Base-by-base conservation (phyloP, 2,113 vertebrate genomes). In the Prochilodus magdalenae region DNA sequence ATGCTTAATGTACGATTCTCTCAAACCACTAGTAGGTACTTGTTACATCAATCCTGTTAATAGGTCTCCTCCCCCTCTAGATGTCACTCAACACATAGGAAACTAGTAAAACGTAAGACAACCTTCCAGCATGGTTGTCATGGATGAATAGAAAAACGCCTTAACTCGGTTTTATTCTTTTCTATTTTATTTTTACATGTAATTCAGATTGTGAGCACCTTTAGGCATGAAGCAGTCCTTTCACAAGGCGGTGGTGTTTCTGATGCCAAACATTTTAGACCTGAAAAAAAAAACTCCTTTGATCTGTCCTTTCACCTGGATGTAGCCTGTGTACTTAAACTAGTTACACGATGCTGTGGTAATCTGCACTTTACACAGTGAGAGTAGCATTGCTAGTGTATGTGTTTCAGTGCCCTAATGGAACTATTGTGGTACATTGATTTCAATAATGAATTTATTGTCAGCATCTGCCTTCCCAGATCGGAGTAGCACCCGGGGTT, bases 311-410 rank as follows among this genome's bases (percentile, higher is more conserved):
- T 0, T n/a, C 5, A 47, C n/a, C n/a, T n/a, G 6, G 77, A 71
- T 79, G 57, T 63, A 47, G 33, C 49, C 18, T 59, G 49, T 65
- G 27, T 22, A 67, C 40, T 69, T 49, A 14, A 49, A 47, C n/a
- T 44, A 30, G 53, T 16, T 16, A 66, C n/a, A n/a, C 27, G 65
- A 40, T 67, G 27, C 70, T 71, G 72, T 77, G 66, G 55, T 59
- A 49, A 85, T 24, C 30, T 69, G 79, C 83, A 77, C 77, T 75
- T 60, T 76, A 71, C n/a, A n/a, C 20, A 18, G 22, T 59, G 29
- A 33, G 26, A 65, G 72, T 66, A 30, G 47, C 13, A 40, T 55
- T 82, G 36, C 44, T 47, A 73, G 0, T 65, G 7, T 20, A 47
- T 72, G 22, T 20, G 1, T 59, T 49, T 44, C 5, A 60, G 26